phyloP scores from a whole-genome alignment of 2,888 invertebrate species.

The Colostygia pectinataria region DNA sequence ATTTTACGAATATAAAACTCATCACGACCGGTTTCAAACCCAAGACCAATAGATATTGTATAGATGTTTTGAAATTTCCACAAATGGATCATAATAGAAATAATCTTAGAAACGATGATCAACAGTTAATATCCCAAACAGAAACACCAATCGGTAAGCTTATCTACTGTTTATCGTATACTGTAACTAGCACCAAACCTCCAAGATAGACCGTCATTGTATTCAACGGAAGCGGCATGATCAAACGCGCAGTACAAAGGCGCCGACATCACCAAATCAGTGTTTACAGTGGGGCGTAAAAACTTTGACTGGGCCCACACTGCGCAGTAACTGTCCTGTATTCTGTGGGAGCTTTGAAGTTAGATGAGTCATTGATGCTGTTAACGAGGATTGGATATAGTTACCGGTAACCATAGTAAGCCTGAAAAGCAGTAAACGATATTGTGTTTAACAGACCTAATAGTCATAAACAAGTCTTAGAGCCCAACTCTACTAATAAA shows the following conservation, averaged over 20 bases:
- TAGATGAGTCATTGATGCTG: slow-evolving; percentile 55
- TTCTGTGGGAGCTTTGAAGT: slow-evolving; percentile 49
- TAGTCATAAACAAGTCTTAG: too few species aligned
- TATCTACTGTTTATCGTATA: slow-evolving; percentile 41
- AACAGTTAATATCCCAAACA: slow-evolving; percentile 1
- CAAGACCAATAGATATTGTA: too few species aligned
- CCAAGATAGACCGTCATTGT: slow-evolving; percentile 62
- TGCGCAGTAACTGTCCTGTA: slow-evolving; percentile 33
- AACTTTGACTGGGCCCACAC: slow-evolving; percentile 64
- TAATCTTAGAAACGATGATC: neutral
- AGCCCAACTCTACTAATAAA: too few species aligned
- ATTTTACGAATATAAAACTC: too few species aligned
- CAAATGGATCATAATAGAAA: slow-evolving; percentile 4
- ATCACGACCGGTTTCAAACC: too few species aligned
- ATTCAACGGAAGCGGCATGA: slow-evolving; percentile 72
- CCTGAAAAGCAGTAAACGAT: neutral
- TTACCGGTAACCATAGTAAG: slow-evolving; percentile 27
- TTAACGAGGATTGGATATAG: slow-evolving; percentile 40
- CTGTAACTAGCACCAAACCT: slow-evolving; percentile 39
- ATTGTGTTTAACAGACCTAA: too few species aligned
- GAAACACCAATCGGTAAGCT: slow-evolving; percentile 20
- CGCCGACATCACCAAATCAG: slow-evolving; percentile 60
- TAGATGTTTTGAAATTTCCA: neutral
- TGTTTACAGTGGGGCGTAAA: slow-evolving; percentile 68
- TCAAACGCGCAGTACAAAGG: slow-evolving; percentile 58